These are phyloP conservation scores for Cephus runcator DNA, from an alignment of 2,888 invertebrate genomes.

Conservation along the genomic window DNA sequence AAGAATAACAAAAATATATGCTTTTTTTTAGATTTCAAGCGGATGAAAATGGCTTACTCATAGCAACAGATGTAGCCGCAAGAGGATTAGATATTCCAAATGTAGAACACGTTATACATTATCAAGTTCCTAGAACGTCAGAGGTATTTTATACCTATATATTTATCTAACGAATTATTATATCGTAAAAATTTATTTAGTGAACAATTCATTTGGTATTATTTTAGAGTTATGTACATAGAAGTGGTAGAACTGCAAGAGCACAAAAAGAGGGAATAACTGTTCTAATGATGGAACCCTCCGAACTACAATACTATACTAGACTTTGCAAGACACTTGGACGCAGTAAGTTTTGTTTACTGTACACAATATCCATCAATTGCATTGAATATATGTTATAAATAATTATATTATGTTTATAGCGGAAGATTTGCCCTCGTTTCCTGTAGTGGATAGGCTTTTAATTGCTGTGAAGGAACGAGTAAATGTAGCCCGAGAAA, in stretches of 20 bases:
- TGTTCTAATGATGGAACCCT: slow-evolving; percentile 89
- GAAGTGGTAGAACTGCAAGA: slow-evolving; percentile 96
- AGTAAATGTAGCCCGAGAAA: slow-evolving; percentile 80
- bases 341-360: slow-evolving; percentile 73
- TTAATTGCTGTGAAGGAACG: slow-evolving; percentile 76
- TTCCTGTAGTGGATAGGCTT: slow-evolving; percentile 78
- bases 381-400: background rate
- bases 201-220: background rate
- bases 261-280: slow-evolving; percentile 90
- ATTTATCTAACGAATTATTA: background rate
- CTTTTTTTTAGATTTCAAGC: slow-evolving; percentile 73
- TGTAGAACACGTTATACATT: slow-evolving; percentile 96
- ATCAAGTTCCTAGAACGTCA: slow-evolving; percentile 93
- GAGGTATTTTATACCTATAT: slow-evolving; percentile 70
- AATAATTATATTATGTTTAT: slow-evolving; percentile 37
- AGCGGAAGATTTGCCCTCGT: slow-evolving; percentile 86
- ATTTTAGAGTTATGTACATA: slow-evolving; percentile 88
- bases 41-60: slow-evolving; percentile 77
- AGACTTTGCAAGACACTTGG: slow-evolving; percentile 87
- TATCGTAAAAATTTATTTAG: background rate
- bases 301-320: slow-evolving; percentile 82
- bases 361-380: background rate
- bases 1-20: background rate
- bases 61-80: slow-evolving; percentile 98
- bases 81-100: slow-evolving; percentile 95